Percentiles rank a stretch among this genome's conserved stretches.
These are phyloP conservation scores for Ophthalmolycus amberensis DNA, from an alignment of 2,113 vertebrate species.

Conservation along the genomic window DNA sequence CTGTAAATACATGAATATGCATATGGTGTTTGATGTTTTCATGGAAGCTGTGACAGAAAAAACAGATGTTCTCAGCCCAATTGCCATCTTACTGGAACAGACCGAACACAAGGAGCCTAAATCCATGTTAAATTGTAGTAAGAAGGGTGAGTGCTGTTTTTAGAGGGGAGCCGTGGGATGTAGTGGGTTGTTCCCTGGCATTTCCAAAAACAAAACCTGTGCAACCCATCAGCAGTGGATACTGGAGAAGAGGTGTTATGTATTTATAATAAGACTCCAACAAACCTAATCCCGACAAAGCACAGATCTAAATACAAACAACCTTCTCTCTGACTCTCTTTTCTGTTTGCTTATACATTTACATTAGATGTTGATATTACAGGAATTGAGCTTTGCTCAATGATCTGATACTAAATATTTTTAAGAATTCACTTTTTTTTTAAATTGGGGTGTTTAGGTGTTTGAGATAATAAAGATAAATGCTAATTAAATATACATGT, in stretches of 20 bases:
- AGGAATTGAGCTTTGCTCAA: neutral
- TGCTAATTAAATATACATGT: neutral
- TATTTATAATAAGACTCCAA: conserved; percentile 37
- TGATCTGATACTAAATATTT: neutral
- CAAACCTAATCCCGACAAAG: conserved; percentile 36
- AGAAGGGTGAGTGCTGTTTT: conserved; percentile 33
- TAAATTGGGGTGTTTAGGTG: neutral
- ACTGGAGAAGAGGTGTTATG: conserved; percentile 27
- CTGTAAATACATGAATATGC: conserved; percentile 16
- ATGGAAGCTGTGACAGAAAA: conserved; percentile 37
- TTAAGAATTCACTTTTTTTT: neutral
- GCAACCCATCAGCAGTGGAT: conserved; percentile 16
- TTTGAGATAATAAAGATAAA: neutral
- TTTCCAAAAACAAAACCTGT: conserved; percentile 38
- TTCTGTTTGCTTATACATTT: neutral
- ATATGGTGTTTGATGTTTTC: conserved; percentile 29
- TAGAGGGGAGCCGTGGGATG: conserved; percentile 45
- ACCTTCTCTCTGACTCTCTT: too few relatives aligned
- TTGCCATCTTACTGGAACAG: neutral
- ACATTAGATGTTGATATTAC: neutral
- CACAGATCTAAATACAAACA: conserved; percentile 33
- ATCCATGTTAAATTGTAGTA: conserved; percentile 35
- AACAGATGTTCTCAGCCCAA: conserved; percentile 29
- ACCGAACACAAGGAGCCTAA: conserved; percentile 23
- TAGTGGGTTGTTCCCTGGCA: conserved; percentile 13